Percentiles rank a stretch among this genome's conserved stretches.
These are phyloP conservation scores for Mormyrus hasselquistii DNA, from an alignment of 2,797 vertebrate species.

Conservation along the genomic window DNA sequence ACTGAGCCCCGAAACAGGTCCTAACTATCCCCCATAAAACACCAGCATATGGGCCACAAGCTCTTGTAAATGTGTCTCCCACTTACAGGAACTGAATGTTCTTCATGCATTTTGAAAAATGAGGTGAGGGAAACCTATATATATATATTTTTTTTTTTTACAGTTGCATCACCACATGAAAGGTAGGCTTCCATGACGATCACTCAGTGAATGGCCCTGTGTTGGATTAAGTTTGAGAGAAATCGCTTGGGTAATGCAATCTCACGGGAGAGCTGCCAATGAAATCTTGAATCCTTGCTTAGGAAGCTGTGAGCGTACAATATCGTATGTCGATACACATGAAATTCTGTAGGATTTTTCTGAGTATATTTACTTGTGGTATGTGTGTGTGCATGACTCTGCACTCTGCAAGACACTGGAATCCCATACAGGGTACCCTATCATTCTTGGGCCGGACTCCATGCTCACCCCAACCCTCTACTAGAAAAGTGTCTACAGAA, in stretches of 20 bases:
- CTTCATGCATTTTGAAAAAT: conserved; percentile 24
- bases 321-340: background rate
- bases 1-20: conserved; percentile 51
- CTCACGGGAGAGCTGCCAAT: conserved; percentile 33
- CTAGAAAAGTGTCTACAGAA: background rate
- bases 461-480: background rate
- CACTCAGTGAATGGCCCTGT: background rate
- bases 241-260: conserved; percentile 45
- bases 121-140: background rate
- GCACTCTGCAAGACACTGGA: background rate
- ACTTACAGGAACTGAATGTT: conserved; percentile 39
- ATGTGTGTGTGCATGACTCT: background rate
- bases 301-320: background rate
- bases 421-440: background rate
- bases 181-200: background rate
- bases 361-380: background rate
- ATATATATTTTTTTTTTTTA: background rate
- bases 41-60: conserved; percentile 43
- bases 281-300: background rate
- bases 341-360: background rate
- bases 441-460: background rate
- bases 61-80: conserved; percentile 47
- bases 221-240: conserved; percentile 43
- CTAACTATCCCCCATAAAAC: conserved; percentile 64
- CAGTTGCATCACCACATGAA: background rate